A percentile compares a stretch with the other conserved stretches of the same genome.
These are phyloP conservation scores for Cheumatopsyche charites DNA, from an alignment of 1,140 invertebrate genomes.

Conservation along the genomic window DNA sequence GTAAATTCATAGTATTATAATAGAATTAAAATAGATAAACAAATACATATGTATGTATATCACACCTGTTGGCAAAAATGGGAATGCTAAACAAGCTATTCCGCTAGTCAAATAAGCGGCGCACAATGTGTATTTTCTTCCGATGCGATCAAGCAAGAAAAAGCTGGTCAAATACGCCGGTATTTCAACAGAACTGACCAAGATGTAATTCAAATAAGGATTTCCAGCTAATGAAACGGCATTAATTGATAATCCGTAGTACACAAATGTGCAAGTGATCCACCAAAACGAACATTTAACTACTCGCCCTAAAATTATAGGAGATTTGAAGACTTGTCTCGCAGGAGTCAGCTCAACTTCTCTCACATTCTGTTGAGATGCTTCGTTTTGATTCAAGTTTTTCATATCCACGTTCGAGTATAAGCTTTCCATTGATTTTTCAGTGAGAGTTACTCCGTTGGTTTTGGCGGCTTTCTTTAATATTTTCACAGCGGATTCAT, in stretches of 20 bases:
- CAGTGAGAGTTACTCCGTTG: slow-evolving; percentile 68
- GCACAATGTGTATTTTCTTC: slow-evolving; percentile 62
- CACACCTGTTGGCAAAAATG: slow-evolving; percentile 59
- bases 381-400: slow-evolving; percentile 50
- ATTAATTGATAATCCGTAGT: slow-evolving; percentile 84
- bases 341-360: slow-evolving; percentile 53
- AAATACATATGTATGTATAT: not conserved
- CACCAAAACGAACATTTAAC: slow-evolving; percentile 73
- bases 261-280: slow-evolving; percentile 77
- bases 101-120: slow-evolving; percentile 55
- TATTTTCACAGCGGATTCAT: slow-evolving; percentile 67
- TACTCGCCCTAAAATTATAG: slow-evolving; percentile 68
- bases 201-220: slow-evolving; percentile 72
- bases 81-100: slow-evolving; percentile 55
- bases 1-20: not conserved
- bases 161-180: slow-evolving; percentile 74
- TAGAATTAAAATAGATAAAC: too few relatives aligned
- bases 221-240: slow-evolving; percentile 75
- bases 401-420: slow-evolving; percentile 56
- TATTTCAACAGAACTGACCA: slow-evolving; percentile 72
- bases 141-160: slow-evolving; percentile 68
- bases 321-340: slow-evolving; percentile 63
- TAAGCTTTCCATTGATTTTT: slow-evolving; percentile 62
- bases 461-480: slow-evolving; percentile 68
- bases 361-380: slow-evolving; percentile 49